Percentiles rank a stretch among this genome's conserved stretches.
Evolutionary conservation across 2,797 vertebrate genomes (phyloP).

Genomic region (Dipus sagitta): DNA sequence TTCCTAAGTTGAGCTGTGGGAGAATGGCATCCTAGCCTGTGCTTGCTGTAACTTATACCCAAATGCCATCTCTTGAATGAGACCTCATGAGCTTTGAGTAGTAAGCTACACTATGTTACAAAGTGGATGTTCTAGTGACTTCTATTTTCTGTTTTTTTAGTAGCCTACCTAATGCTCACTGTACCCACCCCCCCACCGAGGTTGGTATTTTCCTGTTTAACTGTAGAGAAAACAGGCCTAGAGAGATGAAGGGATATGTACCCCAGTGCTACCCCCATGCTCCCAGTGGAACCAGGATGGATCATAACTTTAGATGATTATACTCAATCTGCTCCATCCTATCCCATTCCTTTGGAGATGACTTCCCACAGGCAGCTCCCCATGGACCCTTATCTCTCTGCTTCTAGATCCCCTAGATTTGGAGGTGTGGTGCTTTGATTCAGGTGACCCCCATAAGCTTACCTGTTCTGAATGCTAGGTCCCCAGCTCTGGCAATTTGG

Average conservation of each 20-base stretch:
- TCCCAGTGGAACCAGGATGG: neutral
- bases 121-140: constrained; percentile 29
- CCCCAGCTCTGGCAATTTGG: too few relatives aligned
- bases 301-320: too few relatives aligned
- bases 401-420: too few relatives aligned
- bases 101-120: constrained; percentile 63
- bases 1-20: neutral
- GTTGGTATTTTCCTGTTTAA: neutral
- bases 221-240: neutral
- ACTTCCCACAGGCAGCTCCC: neutral
- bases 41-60: neutral
- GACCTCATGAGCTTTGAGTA: neutral
- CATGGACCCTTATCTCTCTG: neutral
- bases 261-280: accelerated
- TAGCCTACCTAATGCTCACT: neutral
- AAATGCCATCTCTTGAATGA: constrained; percentile 63
- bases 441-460: too few relatives aligned
- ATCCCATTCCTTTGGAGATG: too few relatives aligned
- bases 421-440: too few relatives aligned
- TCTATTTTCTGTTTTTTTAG: too few relatives aligned
- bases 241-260: neutral
- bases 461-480: too few relatives aligned
- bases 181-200: neutral
- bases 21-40: constrained; percentile 25
- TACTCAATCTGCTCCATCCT: neutral